phyloP scores from a whole-genome alignment of 2,888 invertebrate species.

The Nomada lathburiana region DNA sequence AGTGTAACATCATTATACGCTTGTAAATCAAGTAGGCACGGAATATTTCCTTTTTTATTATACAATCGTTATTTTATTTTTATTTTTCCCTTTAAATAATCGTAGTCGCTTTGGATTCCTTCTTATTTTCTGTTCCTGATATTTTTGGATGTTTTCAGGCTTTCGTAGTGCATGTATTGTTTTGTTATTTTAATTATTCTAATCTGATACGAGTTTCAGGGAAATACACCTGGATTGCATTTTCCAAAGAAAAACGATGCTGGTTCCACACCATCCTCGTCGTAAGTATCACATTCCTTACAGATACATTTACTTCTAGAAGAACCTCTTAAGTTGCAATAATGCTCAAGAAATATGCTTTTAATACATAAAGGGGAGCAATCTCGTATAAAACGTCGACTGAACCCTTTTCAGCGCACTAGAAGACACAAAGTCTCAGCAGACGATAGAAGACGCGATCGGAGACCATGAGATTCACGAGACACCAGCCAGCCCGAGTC shows the following conservation, averaged over 20 bases:
- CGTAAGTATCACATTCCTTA: slow-evolving; percentile 55
- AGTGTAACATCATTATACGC: slow-evolving; percentile 2
- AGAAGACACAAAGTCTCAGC: slow-evolving; percentile 2
- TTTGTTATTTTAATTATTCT: slow-evolving; percentile 69
- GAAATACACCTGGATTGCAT: slow-evolving; percentile 71
- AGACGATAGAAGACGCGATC: slow-evolving; percentile 2
- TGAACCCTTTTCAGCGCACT: slow-evolving; percentile 49
- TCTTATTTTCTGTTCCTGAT: slow-evolving; percentile 37
- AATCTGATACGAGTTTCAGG: slow-evolving; percentile 78
- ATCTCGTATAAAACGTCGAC: slow-evolving; percentile 8
- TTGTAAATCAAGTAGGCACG: background rate
- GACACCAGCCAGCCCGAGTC: slow-evolving; percentile 85
- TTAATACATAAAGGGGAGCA: background rate
- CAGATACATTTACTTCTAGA: background rate
- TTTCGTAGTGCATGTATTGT: slow-evolving; percentile 70
- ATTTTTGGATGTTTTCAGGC: slow-evolving; percentile 62
- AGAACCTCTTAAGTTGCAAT: background rate
- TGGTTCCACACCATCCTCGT: slow-evolving; percentile 27
- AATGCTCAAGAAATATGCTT: background rate
- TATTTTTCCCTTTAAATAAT: background rate
- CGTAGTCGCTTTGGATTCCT: slow-evolving; percentile 21
- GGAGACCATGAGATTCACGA: slow-evolving; percentile 70
- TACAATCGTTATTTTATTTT: background rate
- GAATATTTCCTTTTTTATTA: background rate
- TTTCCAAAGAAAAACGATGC: slow-evolving; percentile 62